Evolutionary conservation across 2,113 vertebrate genomes (phyloP).

Genomic region (Dasyurus viverrinus): DNA sequence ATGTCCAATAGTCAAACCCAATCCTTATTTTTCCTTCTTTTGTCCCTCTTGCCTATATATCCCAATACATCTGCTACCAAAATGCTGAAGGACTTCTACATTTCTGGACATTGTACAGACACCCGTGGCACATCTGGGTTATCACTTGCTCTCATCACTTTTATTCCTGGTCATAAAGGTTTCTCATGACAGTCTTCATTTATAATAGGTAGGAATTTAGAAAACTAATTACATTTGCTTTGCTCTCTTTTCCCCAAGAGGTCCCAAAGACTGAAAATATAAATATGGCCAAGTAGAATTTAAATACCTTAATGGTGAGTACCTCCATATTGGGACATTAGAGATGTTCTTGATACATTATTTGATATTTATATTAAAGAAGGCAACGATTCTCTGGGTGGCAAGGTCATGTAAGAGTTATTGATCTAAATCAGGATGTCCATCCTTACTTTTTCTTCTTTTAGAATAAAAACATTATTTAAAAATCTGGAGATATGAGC

Average conservation of each 20-base stretch:
- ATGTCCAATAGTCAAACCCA: not conserved
- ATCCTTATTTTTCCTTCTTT: not conserved
- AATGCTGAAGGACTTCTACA: not conserved
- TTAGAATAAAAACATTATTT: not conserved
- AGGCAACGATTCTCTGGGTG: not conserved
- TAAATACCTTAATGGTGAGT: not conserved
- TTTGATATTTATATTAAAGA: not conserved
- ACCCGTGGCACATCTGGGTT: not conserved
- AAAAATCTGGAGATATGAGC: not conserved
- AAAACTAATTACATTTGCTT: not conserved
- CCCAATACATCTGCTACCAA: not conserved
- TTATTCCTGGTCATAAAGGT: not conserved
- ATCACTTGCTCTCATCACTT: not conserved
- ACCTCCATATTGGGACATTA: not conserved
- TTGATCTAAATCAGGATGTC: not conserved
- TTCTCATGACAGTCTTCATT: not conserved
- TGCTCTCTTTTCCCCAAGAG: not conserved
- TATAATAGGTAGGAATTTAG: not conserved
- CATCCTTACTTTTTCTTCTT: not conserved
- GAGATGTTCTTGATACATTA: not conserved
- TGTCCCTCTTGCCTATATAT: not conserved
- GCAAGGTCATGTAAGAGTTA: not conserved
- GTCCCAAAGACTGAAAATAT: not conserved
- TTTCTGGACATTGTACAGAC: not conserved
- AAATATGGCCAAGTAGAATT: not conserved